phyloP scores from a whole-genome alignment of 2,797 vertebrate species.

The Pelodytes ibericus region DNA sequence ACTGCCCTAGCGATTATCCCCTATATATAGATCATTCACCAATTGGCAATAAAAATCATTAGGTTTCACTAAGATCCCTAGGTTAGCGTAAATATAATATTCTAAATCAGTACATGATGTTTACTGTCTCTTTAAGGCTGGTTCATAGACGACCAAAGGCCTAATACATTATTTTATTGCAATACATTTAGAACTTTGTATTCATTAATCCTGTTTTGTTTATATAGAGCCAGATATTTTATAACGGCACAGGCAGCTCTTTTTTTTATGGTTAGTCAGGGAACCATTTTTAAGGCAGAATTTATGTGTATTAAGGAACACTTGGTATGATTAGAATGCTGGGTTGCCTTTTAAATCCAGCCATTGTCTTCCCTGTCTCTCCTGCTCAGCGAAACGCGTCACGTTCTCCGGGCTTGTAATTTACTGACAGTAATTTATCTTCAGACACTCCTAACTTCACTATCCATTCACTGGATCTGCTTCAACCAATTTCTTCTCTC shows the following conservation, averaged over 20 bases:
- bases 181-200: neutral
- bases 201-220: neutral
- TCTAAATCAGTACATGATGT: too few relatives aligned
- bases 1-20: too few relatives aligned
- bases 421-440: conserved; percentile 40
- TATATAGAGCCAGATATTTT: neutral
- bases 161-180: neutral
- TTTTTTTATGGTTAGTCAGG: neutral
- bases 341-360: neutral
- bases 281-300: neutral
- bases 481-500: conserved; percentile 9
- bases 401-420: conserved; percentile 30
- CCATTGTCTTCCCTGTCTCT: neutral
- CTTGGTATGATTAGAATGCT: neutral
- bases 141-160: too few relatives aligned
- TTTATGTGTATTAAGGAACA: neutral
- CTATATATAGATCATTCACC: too few relatives aligned
- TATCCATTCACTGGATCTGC: conserved; percentile 1
- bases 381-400: conserved; percentile 27
- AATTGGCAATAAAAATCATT: too few relatives aligned
- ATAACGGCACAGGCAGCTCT: neutral
- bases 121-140: too few relatives aligned
- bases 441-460: conserved; percentile 2
- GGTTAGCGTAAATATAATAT: too few relatives aligned
- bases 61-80: too few relatives aligned